phyloP scores from a whole-genome alignment of 2,113 vertebrate genomes.

The Hyaena hyaena region DNA sequence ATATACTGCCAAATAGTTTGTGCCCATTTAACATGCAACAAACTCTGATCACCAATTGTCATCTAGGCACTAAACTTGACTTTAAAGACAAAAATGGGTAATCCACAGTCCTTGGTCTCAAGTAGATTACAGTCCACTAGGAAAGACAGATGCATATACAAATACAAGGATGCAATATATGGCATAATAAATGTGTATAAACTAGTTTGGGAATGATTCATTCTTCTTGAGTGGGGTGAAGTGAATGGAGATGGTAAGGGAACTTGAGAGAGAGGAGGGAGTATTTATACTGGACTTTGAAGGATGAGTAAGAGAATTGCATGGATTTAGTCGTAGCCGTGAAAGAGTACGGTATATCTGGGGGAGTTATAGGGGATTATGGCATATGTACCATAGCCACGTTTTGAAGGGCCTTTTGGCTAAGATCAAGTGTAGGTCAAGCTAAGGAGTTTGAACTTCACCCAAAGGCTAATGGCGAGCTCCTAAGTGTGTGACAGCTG shows the following conservation, averaged over 20 bases:
- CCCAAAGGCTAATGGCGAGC: background rate
- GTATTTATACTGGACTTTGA: background rate
- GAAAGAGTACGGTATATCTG: background rate
- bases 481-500: background rate
- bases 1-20: background rate
- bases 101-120: background rate
- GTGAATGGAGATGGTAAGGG: background rate
- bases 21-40: background rate
- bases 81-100: background rate
- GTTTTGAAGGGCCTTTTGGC: background rate
- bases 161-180: background rate
- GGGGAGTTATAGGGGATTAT: background rate
- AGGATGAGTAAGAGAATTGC: background rate
- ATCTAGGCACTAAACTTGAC: background rate
- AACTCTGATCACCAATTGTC: background rate
- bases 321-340: background rate
- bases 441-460: background rate
- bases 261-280: background rate
- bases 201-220: background rate
- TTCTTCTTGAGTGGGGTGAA: background rate
- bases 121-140: background rate
- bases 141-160: background rate
- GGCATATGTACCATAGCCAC: background rate
- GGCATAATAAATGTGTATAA: background rate
- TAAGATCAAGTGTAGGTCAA: background rate